Evolutionary conservation across 1,140 invertebrate species (phyloP), one percentile per base, ranked within the genome.

Genomic region (Drosophila hydei): DNA sequence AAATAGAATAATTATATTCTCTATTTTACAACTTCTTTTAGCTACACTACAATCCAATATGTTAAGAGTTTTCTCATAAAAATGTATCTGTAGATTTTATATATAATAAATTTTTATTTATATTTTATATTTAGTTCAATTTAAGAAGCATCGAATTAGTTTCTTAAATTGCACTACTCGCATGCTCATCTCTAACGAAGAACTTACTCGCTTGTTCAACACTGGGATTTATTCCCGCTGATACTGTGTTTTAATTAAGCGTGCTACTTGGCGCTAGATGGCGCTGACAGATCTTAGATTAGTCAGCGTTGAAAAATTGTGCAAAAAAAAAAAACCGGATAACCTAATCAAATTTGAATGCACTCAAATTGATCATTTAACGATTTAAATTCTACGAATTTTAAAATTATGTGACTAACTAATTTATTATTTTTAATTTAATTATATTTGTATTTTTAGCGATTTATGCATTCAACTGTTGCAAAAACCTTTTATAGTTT

Each of bases 381-480:
- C 36, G 30, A 11, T 51, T 59, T 18, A n/a, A 30, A 33, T 75
- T 56, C 56, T 50, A 14, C 45, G 72, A 75, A 75, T 40, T 23
- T 5, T 12, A 9, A 48, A 27, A 3, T 12, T 30, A 19, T n/a
- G 48, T 75, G 61, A 65, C 48, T 75, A 65, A 71, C 11, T 25
- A 27, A 69, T 8, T 38, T 58, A 40, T n/a, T 42, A 33, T 27
- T 14, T 55, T 23, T 16, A 3, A 42, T 16, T 16, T 58, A 14
- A 23, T 58, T 27, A 16, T 16, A 3, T 33, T 33, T 33, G 6
- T 7, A 30, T 33, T 33, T 51, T 58, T 51, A n/a, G n/a, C n/a
- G n/a, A n/a, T n/a, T n/a, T n/a, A n/a, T 63, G 12, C 38, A 16
- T 42, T 42, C 14, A 42, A 16, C 2, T 52, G 38, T 51, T 40